phyloP scores from a whole-genome alignment of 2,113 vertebrate species.

The Coptodon rendalli region DNA sequence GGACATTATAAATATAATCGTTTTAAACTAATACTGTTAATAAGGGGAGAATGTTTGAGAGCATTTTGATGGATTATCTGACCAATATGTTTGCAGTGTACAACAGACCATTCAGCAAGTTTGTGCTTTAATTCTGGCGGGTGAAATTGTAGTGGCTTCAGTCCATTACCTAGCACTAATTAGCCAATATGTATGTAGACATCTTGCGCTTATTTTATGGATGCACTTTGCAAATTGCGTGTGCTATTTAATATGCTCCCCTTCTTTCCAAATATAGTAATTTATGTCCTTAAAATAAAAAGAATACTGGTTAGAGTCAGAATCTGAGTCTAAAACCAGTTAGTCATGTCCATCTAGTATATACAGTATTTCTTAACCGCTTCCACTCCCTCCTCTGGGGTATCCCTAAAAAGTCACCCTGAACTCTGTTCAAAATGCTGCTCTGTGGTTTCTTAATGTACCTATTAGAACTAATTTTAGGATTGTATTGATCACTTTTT shows the following conservation, averaged over 20 bases:
- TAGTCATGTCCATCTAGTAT: background rate
- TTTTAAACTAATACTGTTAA: background rate
- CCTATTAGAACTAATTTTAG: background rate
- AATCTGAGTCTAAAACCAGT: background rate
- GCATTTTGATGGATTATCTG: background rate
- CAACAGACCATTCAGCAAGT: background rate
- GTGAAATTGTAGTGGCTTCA: background rate
- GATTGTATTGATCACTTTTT: background rate
- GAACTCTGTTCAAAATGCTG: background rate
- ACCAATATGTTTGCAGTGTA: background rate
- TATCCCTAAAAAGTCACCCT: background rate
- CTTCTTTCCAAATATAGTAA: background rate
- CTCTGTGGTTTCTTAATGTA: background rate
- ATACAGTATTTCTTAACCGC: background rate
- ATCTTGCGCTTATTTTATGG: background rate
- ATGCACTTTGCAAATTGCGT: background rate
- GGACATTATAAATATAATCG: background rate
- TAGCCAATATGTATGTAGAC: background rate
- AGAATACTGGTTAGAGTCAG: background rate
- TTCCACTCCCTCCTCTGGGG: background rate
- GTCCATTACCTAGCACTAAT: background rate
- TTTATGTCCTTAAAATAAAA: background rate
- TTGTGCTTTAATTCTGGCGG: background rate
- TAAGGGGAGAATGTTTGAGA: background rate
- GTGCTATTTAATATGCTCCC: background rate